Percentiles rank a stretch among this genome's conserved stretches.
These are phyloP conservation scores for Oceanites oceanicus DNA, from an alignment of 2,113 vertebrate species.

Conservation along the genomic window DNA sequence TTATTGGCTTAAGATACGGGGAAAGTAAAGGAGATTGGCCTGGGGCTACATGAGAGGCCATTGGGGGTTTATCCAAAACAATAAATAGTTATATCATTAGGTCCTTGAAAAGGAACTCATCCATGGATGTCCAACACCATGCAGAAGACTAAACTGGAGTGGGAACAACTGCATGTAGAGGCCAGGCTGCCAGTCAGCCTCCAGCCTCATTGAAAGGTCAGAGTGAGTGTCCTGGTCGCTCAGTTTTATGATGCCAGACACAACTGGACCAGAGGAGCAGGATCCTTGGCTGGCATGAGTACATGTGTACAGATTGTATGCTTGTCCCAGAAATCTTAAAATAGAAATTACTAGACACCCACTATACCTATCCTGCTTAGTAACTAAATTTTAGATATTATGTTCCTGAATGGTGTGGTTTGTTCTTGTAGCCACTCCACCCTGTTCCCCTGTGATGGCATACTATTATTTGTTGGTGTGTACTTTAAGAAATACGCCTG, in stretches of 20 bases:
- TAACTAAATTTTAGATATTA: background rate
- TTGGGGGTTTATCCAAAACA: background rate
- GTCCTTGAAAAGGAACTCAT: background rate
- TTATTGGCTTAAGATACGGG: background rate
- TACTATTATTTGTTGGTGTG: background rate
- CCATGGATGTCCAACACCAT: background rate
- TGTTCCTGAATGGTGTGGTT: background rate
- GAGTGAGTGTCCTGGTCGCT: background rate
- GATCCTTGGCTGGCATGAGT: background rate
- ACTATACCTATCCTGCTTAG: background rate
- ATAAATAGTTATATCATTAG: background rate
- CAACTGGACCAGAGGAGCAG: background rate
- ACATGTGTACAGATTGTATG: background rate
- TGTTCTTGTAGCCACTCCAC: background rate
- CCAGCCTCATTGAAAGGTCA: background rate
- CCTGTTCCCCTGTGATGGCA: background rate
- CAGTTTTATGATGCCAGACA: background rate
- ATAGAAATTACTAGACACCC: background rate
- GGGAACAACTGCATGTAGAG: background rate
- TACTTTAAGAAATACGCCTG: background rate
- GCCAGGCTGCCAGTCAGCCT: background rate
- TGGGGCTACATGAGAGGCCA: background rate
- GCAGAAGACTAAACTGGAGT: background rate
- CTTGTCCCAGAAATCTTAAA: background rate
- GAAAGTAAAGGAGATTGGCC: background rate